These are phyloP conservation scores for Esox masquinongy DNA, from an alignment of 2,797 vertebrate genomes.

Conservation along the genomic window DNA sequence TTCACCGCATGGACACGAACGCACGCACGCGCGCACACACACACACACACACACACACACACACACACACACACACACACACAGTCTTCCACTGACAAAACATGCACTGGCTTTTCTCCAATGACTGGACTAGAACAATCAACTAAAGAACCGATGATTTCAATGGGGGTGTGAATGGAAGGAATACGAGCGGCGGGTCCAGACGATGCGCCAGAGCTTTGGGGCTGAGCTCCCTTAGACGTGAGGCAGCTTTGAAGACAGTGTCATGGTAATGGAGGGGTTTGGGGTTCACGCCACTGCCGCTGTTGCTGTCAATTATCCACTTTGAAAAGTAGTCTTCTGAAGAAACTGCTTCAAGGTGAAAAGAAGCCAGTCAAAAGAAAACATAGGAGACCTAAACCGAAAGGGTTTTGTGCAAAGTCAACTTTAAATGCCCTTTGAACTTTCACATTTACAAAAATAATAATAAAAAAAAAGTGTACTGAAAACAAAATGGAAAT, in stretches of 20 bases:
- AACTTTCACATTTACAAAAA: background rate
- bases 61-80: conserved; percentile 22
- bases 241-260: conserved; percentile 63
- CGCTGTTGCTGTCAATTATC: conserved; percentile 68
- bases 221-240: conserved; percentile 64
- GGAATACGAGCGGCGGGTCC: conserved; percentile 50
- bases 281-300: conserved; percentile 58
- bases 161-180: conserved; percentile 68
- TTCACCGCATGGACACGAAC: conserved; percentile 44
- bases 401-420: background rate
- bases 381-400: conserved; percentile 21
- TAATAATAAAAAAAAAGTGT: background rate
- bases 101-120: conserved; percentile 61
- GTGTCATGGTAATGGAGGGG: conserved; percentile 53
- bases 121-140: conserved; percentile 73
- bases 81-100: conserved; percentile 22
- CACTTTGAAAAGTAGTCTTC: conserved; percentile 58
- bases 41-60: conserved; percentile 20
- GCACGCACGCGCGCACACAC: conserved; percentile 22
- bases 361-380: conserved; percentile 41
- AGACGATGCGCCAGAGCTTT: conserved; percentile 54
- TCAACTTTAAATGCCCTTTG: conserved; percentile 27
- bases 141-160: conserved; percentile 71
- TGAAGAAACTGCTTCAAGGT: conserved; percentile 33
- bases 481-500: background rate